Conservation (phyloP, 2,797 vertebrate species). For the Diglossa cyanea region DNA sequence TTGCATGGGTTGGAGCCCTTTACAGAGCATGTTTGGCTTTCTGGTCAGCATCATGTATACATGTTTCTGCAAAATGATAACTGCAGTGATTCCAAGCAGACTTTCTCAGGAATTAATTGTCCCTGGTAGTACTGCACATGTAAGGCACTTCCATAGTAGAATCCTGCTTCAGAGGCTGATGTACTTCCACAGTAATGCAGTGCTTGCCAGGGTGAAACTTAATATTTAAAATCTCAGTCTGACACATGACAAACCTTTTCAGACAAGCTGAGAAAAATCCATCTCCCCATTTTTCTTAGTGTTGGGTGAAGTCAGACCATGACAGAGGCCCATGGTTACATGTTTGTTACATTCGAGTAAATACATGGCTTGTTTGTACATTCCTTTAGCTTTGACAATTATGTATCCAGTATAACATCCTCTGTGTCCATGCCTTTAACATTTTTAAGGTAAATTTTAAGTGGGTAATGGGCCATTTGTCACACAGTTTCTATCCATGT, state of each 20-base stretch:
- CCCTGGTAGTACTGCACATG: fast-evolving
- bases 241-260: background rate
- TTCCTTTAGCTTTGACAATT: background rate
- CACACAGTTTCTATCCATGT: background rate
- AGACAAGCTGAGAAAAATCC: background rate
- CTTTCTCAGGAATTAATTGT: background rate
- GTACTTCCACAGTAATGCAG: background rate
- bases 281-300: background rate
- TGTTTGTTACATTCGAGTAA: background rate
- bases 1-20: background rate
- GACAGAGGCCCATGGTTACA: background rate
- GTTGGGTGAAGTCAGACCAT: background rate
- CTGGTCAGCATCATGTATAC: background rate
- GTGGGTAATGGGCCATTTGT: background rate
- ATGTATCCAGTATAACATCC: background rate
- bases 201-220: background rate
- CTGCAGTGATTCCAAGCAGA: background rate
- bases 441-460: background rate
- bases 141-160: background rate
- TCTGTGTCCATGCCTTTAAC: background rate
- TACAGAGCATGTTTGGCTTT: background rate
- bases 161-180: background rate
- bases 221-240: background rate
- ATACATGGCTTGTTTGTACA: background rate
- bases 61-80: background rate